Base-by-base conservation (phyloP, 2,888 invertebrate genomes). In the Drosophila formosana region DNA sequence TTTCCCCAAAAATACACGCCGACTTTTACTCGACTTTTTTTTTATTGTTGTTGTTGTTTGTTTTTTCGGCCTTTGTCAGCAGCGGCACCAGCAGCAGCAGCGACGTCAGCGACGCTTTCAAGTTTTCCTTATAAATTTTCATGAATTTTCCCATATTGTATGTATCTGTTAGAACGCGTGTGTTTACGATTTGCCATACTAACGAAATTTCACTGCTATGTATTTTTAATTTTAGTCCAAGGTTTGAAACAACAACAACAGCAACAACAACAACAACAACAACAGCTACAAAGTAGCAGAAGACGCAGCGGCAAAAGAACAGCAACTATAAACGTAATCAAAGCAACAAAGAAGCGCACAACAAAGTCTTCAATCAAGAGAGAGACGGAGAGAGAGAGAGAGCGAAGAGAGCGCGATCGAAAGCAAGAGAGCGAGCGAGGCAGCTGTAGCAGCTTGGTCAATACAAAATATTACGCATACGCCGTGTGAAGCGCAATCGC, bases 141-240 rank as follows among this genome's bases (percentile, higher is more conserved):
- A 30, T 49, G 4, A 23, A 32, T 41, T 62, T 52, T 62, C 53
- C 53, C 61, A 61, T 26, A 61, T 34, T 50, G 25, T 49, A 23
- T 63, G 52, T 57, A 28, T 47, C 46, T 60, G 18, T 41, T 26
- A 47, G 39, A 55, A 49, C 13, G 26, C 39, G 34, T 55, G 45
- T 87, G 81, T 87, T 87, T 82, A 88, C 85, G 79, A 72, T 78
- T 84, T 75, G 72, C 69, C 62, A 77, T 86, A 73, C 86, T 87
- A 83, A 87, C 84, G 75, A 76, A 82, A 89, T 86, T 18, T 18
- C 69, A 69, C 66, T 80, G 73, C 76, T 83, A 56, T 88, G 63
- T 83, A 83, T 83, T 86, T 83, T 90, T 90, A 84, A 91, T 90
- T 90, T 91, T 90, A 91, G 90, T 91, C 90, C 91, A 90, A 91